Base-by-base conservation (phyloP, 1,140 invertebrate species). In the Drosophila micromelanica region DNA sequence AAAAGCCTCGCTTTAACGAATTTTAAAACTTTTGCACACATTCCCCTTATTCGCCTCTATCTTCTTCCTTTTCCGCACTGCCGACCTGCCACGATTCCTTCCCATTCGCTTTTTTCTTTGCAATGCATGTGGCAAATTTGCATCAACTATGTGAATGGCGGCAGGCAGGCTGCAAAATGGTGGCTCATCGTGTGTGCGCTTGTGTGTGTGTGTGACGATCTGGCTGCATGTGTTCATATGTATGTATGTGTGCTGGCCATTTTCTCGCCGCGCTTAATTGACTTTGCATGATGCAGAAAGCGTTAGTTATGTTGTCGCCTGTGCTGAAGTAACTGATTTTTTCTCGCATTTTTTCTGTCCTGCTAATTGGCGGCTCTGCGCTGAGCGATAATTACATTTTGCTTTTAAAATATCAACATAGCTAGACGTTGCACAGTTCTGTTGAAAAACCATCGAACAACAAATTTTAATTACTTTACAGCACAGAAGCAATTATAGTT, bases 221-320 rank as follows among this genome's bases (percentile, higher is more conserved):
- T 40, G 30, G 23, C 48, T 43, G 43, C 63, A 37, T 38, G 27
- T n/a, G 17, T 27, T 40, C 9, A n/a, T 30, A 11, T 17, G 17
- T 30, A 11, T 17, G 17, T 23, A 23, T 32, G 55, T 48, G 63
- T 64, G 52, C 38, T 20, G 48, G 48, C 79, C 78, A 72, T 86
- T 86, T 75, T 72, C 61, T 48, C 40, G 63, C 32, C 45, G 40
- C 54, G 51, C 67, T 64, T 86, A 86, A 80, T 80, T 86, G 78
- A 86, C 81, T 80, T 80, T 86, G 60, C 78, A 63, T 81, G 65
- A 69, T 59, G 52, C 32, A 51, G n/a, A 60, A 42, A 49, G 69
- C 48, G 49, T 69, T 69, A 49, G 56, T 63, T 73, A 73, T 71
- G 56, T 27, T 73, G 69, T 68, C 68, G 56, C 40, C 55, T 40